phyloP scores from a whole-genome alignment of 2,797 vertebrate genomes.

The Orestias chungarensis region DNA sequence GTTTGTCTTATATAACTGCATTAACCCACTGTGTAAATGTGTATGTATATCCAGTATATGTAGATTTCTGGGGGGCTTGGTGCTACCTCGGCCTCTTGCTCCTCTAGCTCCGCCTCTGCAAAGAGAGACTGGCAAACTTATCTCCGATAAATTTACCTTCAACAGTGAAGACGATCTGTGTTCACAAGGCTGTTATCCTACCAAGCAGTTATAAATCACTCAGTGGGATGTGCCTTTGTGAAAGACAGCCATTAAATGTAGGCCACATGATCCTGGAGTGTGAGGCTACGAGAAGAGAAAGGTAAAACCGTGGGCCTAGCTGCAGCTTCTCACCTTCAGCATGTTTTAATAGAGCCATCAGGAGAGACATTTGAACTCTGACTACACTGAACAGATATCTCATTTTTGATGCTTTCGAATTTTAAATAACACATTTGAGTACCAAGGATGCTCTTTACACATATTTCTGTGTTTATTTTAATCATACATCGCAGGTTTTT shows the following conservation, averaged over 20 bases:
- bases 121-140: too few species aligned
- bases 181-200: conserved; percentile 21
- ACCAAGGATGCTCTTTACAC: background rate
- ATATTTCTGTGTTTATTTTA: background rate
- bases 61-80: too few species aligned
- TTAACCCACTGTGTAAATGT: too few species aligned
- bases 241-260: conserved; percentile 38
- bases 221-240: conserved; percentile 28
- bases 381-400: background rate
- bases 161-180: conserved; percentile 1
- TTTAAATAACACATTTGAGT: background rate
- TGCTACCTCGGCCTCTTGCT: too few species aligned
- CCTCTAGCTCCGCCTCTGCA: too few species aligned
- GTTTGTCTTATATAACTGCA: too few species aligned
- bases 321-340: conserved; percentile 19
- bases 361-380: conserved; percentile 25
- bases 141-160: conserved; percentile 6
- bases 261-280: conserved; percentile 35
- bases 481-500: too few species aligned
- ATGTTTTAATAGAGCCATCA: conserved; percentile 45
- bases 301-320: conserved; percentile 19
- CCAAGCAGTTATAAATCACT: conserved; percentile 38
- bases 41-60: too few species aligned
- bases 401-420: background rate
- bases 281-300: conserved; percentile 36